Evolutionary conservation across 2,113 vertebrate species (phyloP).

Genomic region (Passer montanus): DNA sequence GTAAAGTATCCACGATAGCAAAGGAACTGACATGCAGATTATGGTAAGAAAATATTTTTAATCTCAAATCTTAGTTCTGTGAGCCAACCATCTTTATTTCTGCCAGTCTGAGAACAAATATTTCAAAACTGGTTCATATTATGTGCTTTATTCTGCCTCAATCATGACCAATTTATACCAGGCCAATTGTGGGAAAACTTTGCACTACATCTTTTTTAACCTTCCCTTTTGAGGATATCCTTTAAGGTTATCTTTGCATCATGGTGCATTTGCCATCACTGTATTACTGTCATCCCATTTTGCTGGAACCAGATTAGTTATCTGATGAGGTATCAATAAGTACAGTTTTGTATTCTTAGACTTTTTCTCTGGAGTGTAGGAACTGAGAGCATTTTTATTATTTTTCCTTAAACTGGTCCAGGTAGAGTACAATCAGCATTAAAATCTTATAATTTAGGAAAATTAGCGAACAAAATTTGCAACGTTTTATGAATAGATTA

Average conservation of each 20-base stretch:
- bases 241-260: not conserved
- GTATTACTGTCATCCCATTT: not conserved
- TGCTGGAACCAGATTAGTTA: not conserved
- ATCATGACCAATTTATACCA: not conserved
- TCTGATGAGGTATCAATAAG: not conserved
- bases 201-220: not conserved
- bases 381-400: not conserved
- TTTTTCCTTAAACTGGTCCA: not conserved
- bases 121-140: not conserved
- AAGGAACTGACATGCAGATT: not conserved
- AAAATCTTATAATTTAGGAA: not conserved
- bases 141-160: not conserved
- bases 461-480: not conserved
- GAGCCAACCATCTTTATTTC: not conserved
- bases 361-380: not conserved
- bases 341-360: not conserved
- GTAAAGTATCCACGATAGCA: not conserved
- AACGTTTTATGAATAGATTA: not conserved
- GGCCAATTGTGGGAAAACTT: not conserved
- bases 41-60: not conserved
- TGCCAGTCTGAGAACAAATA: not conserved
- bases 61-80: not conserved
- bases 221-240: not conserved
- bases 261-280: not conserved
- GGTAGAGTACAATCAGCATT: not conserved